Conservation (phyloP, 2,113 vertebrate species). For the Mormyrus iriodes region DNA sequence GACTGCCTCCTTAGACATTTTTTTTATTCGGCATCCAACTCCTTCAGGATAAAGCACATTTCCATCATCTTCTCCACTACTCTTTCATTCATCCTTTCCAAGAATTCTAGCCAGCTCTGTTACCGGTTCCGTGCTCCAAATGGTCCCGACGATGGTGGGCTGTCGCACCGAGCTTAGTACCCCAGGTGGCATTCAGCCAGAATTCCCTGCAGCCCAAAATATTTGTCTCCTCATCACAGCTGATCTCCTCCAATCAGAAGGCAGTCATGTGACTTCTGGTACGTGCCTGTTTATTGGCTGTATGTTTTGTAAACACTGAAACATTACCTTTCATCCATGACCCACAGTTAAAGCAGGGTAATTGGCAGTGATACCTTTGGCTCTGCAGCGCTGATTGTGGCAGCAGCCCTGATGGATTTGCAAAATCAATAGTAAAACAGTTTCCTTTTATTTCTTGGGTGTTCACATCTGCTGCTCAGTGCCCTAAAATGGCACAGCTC, state of each 20-base stretch:
- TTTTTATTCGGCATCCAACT: not conserved
- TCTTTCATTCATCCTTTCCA: not conserved
- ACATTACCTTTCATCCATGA: not conserved
- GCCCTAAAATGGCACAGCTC: not conserved
- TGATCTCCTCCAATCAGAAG: not conserved
- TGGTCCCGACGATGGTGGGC: not conserved
- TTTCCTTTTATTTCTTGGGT: not conserved
- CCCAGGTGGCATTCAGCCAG: not conserved
- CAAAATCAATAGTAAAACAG: slow-evolving; percentile 3
- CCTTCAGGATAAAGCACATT: not conserved
- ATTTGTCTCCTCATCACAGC: not conserved
- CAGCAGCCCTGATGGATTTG: not conserved
- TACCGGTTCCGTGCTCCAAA: not conserved
- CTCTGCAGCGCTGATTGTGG: not conserved
- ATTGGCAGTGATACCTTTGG: not conserved
- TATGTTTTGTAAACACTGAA: not conserved
- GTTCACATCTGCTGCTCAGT: not conserved
- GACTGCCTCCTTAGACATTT: not conserved
- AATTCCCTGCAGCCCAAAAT: not conserved
- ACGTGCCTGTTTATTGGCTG: not conserved
- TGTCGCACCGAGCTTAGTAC: not conserved
- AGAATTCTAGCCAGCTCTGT: too few species aligned
- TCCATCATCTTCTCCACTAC: not conserved
- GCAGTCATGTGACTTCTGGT: not conserved
- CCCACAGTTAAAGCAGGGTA: not conserved